A percentile compares a stretch with the other conserved stretches of the same genome.
Evolutionary conservation across 2,888 invertebrate genomes (phyloP).

Genomic region (Ectobius pallidus): DNA sequence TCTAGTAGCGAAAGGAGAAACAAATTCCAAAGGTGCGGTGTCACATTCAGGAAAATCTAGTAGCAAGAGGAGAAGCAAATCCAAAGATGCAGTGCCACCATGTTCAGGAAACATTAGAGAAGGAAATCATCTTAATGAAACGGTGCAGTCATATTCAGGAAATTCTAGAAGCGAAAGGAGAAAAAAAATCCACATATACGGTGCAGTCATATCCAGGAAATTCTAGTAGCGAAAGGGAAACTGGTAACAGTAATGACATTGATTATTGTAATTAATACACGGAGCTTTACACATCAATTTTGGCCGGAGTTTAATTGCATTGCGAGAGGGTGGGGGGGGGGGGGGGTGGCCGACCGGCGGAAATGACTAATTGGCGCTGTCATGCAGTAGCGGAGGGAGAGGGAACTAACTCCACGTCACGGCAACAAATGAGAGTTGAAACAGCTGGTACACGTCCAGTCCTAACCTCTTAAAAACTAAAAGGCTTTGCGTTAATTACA

Average conservation of each 20-base stretch:
- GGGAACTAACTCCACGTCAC: neutral
- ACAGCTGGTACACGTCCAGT: conserved; percentile 16
- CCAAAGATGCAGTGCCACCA: neutral
- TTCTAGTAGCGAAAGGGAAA: neutral
- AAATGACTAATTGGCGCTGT: conserved; percentile 31
- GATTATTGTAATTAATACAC: conserved; percentile 21
- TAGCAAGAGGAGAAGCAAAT: neutral
- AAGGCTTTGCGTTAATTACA: neutral
- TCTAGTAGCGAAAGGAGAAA: no score
- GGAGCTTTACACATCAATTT: conserved; percentile 22
- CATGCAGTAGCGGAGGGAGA: conserved; percentile 19
- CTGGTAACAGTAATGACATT: neutral
- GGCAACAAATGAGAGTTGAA: neutral
- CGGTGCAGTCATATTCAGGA: neutral
- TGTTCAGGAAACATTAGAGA: neutral
- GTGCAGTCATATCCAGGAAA: neutral
- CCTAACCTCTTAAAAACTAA: neutral
- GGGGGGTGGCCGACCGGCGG: conserved; percentile 6
- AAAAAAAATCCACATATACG: no score
- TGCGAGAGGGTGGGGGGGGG: neutral
- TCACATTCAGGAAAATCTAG: no score
- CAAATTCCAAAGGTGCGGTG: no score
- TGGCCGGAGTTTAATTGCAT: conserved; percentile 3
- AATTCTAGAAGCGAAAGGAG: neutral
- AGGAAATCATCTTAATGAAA: neutral